Evolutionary conservation across 2,113 vertebrate genomes (phyloP).

Genomic region (Daphoenositta chrysoptera): DNA sequence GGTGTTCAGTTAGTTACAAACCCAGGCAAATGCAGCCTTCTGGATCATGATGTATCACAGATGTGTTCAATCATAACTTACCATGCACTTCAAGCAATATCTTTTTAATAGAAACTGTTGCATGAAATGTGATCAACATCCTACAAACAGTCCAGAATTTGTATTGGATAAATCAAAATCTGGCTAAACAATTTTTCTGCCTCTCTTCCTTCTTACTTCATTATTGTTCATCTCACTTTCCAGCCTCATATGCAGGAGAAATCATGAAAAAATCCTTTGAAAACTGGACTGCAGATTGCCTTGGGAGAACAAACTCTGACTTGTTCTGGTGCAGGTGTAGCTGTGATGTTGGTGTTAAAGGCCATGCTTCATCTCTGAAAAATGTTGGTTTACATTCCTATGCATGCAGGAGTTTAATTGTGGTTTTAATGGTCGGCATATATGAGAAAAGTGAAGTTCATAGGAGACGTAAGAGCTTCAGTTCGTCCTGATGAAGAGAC

Average conservation of each 20-base stretch:
- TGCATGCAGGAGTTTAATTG: neutral
- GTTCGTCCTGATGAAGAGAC: neutral
- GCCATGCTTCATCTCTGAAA: neutral
- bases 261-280: neutral
- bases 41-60: neutral
- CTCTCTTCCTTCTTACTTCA: neutral
- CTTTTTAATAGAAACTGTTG: neutral
- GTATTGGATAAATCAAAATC: neutral
- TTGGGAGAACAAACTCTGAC: neutral
- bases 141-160: neutral
- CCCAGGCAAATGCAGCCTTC: neutral
- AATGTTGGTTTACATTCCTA: neutral
- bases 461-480: neutral
- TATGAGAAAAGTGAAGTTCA: neutral
- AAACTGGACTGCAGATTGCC: neutral
- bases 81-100: neutral
- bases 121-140: neutral
- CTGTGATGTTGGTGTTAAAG: neutral
- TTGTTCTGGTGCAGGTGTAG: neutral
- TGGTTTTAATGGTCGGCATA: neutral
- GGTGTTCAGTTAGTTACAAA: neutral
- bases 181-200: neutral
- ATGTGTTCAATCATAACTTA: neutral
- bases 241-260: accelerated
- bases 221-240: neutral